Percentiles rank a stretch among this genome's conserved stretches.
These are phyloP conservation scores for Porites divaricata DNA, from an alignment of 92 coral and sea anemone species.

Conservation along the genomic window DNA sequence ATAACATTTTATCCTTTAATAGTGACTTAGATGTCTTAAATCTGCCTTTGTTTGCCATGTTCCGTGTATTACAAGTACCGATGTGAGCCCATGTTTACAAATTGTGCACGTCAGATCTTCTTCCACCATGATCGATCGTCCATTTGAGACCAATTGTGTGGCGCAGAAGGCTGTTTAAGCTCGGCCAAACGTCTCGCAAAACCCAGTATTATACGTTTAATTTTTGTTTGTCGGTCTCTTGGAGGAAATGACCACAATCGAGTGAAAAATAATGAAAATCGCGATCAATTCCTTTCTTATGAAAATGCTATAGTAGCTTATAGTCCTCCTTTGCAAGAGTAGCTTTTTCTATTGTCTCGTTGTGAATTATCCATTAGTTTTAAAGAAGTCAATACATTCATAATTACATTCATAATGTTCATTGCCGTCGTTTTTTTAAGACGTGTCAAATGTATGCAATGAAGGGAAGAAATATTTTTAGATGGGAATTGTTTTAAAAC, in stretches of 20 bases:
- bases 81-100: background rate
- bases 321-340: no score
- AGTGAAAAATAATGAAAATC: background rate
- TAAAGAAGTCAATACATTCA: no score
- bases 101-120: conserved; percentile 15
- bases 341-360: no score
- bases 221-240: background rate
- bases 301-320: no score
- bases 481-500: no score
- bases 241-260: background rate
- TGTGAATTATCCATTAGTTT: no score
- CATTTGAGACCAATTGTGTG: background rate
- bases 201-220: background rate
- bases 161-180: conserved; percentile 3
- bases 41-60: background rate
- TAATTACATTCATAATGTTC: no score
- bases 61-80: background rate
- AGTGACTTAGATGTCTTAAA: background rate
- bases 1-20: background rate
- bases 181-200: background rate
- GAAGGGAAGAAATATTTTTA: no score
- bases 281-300: no score
- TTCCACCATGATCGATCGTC: conserved; percentile 14
- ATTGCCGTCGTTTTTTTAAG: no score
- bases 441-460: no score